These are phyloP conservation scores for Cathartes aura DNA, from an alignment of 2,113 vertebrate genomes.

Conservation along the genomic window DNA sequence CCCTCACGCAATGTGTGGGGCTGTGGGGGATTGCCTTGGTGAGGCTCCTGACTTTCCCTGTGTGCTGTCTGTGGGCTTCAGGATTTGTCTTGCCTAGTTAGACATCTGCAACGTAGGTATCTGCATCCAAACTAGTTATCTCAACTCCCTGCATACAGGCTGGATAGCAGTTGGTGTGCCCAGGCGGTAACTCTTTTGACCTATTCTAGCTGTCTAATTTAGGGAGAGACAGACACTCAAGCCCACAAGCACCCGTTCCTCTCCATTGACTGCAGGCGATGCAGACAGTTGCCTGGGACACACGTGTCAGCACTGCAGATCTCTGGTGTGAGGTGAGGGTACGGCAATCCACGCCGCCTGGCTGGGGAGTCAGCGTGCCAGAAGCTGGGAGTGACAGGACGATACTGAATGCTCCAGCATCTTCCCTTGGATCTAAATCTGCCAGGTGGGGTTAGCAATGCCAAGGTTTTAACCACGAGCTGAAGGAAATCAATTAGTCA, in stretches of 20 bases:
- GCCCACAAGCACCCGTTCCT: background rate
- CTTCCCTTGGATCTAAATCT: background rate
- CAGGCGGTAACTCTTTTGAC: background rate
- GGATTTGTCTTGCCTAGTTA: background rate
- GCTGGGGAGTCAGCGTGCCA: background rate
- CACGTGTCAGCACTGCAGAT: background rate
- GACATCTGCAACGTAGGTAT: background rate
- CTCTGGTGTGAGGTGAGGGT: background rate
- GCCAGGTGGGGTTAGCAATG: background rate
- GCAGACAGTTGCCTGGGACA: background rate
- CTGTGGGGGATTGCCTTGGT: background rate
- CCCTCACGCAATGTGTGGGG: background rate
- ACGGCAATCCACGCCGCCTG: rapidly evolving
- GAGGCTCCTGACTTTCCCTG: background rate
- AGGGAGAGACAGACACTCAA: background rate
- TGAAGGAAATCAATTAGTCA: background rate
- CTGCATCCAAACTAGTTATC: background rate
- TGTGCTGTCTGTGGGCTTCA: background rate
- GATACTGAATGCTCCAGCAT: background rate
- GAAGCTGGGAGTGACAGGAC: background rate
- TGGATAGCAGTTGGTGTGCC: rapidly evolving
- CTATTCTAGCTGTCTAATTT: background rate
- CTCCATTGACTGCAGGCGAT: background rate
- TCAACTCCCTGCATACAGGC: rapidly evolving
- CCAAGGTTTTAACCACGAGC: background rate